Evolutionary conservation across 2,888 invertebrate genomes (phyloP), one percentile per base, ranked within the genome.

Genomic region (Chrysomela aeneicollis): DNA sequence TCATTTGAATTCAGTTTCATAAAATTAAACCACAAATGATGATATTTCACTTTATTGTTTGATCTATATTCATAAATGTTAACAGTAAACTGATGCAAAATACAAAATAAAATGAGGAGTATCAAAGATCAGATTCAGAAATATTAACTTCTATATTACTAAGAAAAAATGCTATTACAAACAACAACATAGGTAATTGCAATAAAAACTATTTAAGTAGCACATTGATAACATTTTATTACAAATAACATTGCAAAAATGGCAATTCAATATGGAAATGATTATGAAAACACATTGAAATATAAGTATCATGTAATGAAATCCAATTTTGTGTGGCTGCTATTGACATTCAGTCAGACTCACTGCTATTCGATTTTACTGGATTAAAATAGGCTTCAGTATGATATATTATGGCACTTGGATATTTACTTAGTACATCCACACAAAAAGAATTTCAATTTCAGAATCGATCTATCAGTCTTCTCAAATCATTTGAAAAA

Each of bases 141-240:
- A 70, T 72, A 72, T 72, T 74, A 74, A 77, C 75, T 75, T 74
- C 76, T 72, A 75, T 71, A 73, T 73, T 75, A 73, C 73, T 73
- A 73, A 74, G 74, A 71, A 72, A n/a, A 73, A 76, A 73, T 73
- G 74, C 74, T 71, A 75, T 74, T 63, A 76, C 73, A 70, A 66
- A 72, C 74, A 73, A 71, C 68, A 73, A 71, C 71, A 69, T 69
- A 71, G 66, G 68, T 67, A 68, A 70, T 69, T 73, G 74, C 68
- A 74, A 73, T 73, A 75, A 73, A 76, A 76, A 74, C 73, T 75
- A 77, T 77, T 71, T 74, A 75, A 76, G 75, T 76, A 77, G 76
- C 75, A 76, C 74, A 76, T 75, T 74, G 70, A 73, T 73, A 73
- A 75, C 74, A 74, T 71, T 70, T 69, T 70, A 63, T 66, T 67